Evolutionary conservation across 2,888 invertebrate species (phyloP).

Genomic region (Proisotoma minuta): DNA sequence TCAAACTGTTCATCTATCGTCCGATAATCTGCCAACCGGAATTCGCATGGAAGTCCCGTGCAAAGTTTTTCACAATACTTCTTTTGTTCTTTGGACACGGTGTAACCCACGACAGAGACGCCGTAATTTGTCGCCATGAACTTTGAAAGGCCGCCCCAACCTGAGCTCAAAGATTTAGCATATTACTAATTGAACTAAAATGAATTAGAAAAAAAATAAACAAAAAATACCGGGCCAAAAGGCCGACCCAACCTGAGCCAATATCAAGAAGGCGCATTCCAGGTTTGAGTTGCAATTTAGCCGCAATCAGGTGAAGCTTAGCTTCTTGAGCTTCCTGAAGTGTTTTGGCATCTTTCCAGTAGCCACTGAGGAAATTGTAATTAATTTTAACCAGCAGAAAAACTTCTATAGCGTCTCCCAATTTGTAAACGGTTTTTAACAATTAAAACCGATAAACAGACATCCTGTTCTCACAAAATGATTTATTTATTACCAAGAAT

Average conservation of each 20-base stretch:
- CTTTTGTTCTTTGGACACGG: neutral
- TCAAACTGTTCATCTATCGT: neutral
- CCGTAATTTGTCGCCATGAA: neutral
- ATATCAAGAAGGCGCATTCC: constrained; percentile 43
- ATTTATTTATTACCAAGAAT: no score
- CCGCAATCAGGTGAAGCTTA: constrained; percentile 42
- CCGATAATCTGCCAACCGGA: neutral
- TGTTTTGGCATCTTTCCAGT: constrained; percentile 37
- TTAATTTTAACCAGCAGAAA: constrained; percentile 38
- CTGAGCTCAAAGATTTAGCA: no score
- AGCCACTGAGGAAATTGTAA: constrained; percentile 42
- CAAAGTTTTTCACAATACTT: neutral
- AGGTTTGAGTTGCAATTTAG: constrained; percentile 38
- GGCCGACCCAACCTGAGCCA: constrained; percentile 43
- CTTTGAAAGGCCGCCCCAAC: neutral
- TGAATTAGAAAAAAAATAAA: no score
- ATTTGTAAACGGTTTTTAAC: no score
- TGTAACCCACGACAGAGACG: neutral
- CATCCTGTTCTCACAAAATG: no score
- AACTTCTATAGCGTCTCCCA: no score
- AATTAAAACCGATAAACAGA: no score
- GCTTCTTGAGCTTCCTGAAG: constrained; percentile 40
- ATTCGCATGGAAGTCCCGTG: neutral
- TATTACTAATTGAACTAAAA: no score
- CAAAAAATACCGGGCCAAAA: no score